Evolutionary conservation across 2,888 invertebrate genomes (phyloP).

Genomic region (Sisyra nigra): DNA sequence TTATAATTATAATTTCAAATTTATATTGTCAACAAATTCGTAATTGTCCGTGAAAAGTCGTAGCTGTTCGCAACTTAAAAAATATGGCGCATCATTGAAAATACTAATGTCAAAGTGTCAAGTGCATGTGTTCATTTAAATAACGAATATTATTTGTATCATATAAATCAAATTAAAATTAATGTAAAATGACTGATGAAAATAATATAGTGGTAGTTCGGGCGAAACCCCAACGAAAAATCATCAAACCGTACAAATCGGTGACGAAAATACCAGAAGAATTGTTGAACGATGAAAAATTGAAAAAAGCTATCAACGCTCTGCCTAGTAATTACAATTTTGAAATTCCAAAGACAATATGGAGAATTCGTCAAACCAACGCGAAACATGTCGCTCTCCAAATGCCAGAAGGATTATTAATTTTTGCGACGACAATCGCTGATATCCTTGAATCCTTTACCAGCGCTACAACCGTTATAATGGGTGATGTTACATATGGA

Average conservation of each 20-base stretch:
- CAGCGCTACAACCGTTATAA: conserved; percentile 79
- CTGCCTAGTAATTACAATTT: conserved; percentile 95
- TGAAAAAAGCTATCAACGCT: conserved; percentile 53
- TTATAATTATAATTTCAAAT: too few relatives aligned
- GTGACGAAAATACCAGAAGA: conserved; percentile 70
- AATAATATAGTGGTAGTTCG: conserved; percentile 47
- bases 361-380: conserved; percentile 76
- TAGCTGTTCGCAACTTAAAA: too few relatives aligned
- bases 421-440: conserved; percentile 84
- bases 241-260: conserved; percentile 54
- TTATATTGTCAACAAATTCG: too few relatives aligned
- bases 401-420: conserved; percentile 88
- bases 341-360: conserved; percentile 94
- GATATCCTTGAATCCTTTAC: conserved; percentile 87
- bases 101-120: too few relatives aligned
- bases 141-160: too few relatives aligned
- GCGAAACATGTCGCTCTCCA: conserved; percentile 86
- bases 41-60: too few relatives aligned
- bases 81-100: too few relatives aligned
- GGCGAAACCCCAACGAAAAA: conserved; percentile 63
- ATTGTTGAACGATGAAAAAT: conserved; percentile 52
- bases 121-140: too few relatives aligned
- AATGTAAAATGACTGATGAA: conserved; percentile 16
- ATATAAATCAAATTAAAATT: background rate
- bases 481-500: conserved; percentile 99